A percentile compares a stretch with the other conserved stretches of the same genome.
Evolutionary conservation across 2,888 invertebrate species (phyloP).

Genomic region (Chironomus riparius): DNA sequence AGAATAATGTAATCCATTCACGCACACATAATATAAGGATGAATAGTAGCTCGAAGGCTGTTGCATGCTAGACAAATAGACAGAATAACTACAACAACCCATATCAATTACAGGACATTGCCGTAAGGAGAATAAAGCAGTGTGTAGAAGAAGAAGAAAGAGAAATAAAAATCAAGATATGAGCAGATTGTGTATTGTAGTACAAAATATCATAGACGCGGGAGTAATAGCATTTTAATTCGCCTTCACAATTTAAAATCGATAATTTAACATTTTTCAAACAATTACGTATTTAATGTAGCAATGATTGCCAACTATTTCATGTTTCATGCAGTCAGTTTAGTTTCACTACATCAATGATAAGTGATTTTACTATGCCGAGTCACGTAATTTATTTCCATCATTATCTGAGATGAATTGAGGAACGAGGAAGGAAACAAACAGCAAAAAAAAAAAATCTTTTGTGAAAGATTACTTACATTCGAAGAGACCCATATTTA

Average conservation of each 20-base stretch:
- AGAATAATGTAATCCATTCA: no score
- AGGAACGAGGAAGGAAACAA: not conserved
- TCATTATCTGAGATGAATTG: not conserved
- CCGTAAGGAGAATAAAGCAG: no score
- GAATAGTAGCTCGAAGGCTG: no score
- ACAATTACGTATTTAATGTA: no score
- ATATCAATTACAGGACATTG: no score
- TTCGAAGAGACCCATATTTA: conserved; percentile 85
- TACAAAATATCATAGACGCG: not conserved
- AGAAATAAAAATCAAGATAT: no score
- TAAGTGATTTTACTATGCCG: not conserved
- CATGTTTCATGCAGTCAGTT: conserved; percentile 9
- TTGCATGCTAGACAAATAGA: no score
- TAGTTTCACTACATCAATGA: not conserved
- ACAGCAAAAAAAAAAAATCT: not conserved
- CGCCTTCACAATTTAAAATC: not conserved
- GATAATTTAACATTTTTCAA: not conserved
- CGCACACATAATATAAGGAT: no score
- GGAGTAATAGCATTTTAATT: not conserved
- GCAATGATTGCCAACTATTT: not conserved
- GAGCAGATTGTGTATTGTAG: no score
- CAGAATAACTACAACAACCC: no score
- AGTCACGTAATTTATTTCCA: conserved; percentile 15
- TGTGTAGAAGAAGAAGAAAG: no score
- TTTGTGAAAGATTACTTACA: conserved; percentile 66